Base-by-base conservation (phyloP, 2,888 invertebrate species). In the Parascotia fuliginaria region DNA sequence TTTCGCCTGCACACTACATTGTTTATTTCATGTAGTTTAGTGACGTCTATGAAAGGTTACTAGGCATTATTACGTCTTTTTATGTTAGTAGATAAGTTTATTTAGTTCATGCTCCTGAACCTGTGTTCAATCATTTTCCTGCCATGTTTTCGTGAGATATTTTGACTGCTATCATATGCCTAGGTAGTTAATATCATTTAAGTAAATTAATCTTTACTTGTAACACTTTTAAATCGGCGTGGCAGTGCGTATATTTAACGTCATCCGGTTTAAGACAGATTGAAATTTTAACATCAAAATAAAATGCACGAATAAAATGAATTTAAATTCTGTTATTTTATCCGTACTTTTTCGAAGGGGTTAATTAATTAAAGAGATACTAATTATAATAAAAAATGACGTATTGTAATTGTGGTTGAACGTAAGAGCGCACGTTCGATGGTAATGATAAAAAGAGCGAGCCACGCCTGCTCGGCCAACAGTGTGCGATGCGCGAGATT, bases 341-440 rank as follows among this genome's bases (percentile, higher is more conserved):
- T 42, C 33, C 37, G 44, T 52, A 46, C 28, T 29, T 56, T 59
- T 60, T 65, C 68, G 64, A 48, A 65, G 65, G 62, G 60, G 67
- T 55, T 82, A 85, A 86, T 87, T 82, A 86, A 85, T 84, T 83
- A 80, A 73, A 68, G 76, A 73, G 76, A 71, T 74, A 73, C 77
- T 85, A 84, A 84, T 85, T 83, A 84, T 82, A 74, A 76, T 81
- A 73, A 83, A 77, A 79, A 77, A 79, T 73, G 73, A 79, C 65
- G 79, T 78, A 84, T 80, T 83, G 73, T 83, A 73, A 79, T 79
- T 77, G 77, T 75, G 60, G 55, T 46, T 28, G 57, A 66, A 64
- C 57, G 62, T 47, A 57, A 65, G 59, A 70, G 60, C 59, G 63
- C 79, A 77, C 78, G 83, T 73, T 79, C 74, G 86, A 87, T 87